Evolutionary conservation across 2,888 invertebrate genomes (phyloP), one percentile per base, ranked within the genome.

Genomic region (Yponomeuta sedellus): DNA sequence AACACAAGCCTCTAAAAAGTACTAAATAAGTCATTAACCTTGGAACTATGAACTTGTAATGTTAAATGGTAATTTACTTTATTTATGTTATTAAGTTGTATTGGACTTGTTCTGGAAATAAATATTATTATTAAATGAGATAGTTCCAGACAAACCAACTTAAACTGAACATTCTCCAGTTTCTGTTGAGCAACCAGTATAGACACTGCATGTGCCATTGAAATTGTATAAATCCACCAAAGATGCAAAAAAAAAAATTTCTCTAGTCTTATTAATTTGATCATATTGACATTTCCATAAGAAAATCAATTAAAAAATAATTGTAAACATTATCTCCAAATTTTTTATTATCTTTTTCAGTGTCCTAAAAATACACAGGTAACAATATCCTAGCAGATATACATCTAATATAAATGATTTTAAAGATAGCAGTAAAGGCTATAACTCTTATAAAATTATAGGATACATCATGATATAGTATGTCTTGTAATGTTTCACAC

Each of bases 361-460:
- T 22, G n/a, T 58, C 58, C 56, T 56, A 56, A 56, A 56, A 52
- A 52, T 52, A 52, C 44, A 52, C 16, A 52, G 44, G 44, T 58
- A 58, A 58, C 58, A 58, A 52, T 58, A 58, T 40, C 64, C 11
- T 52, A 52, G 39, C 11, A 44, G 61, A 28, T 34, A 34, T n/a
- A 59, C 16, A 25, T 61, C 25, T 63, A 63, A 63, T 63, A 63
- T 10, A 44, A 39, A 40, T 39, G 39, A 63, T 63, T 34, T 63
- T 63, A 22, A 12, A 52, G 44, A 52, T 63, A 63, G 63, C 63
- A 10, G 40, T 44, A 44, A 44, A 63, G 39, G 22, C 63, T 63
- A 63, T 74, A 79, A 81, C 78, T 85, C 86, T 82, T 86, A 87
- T 77, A 85, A 84, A 80, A 83, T 81, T 78, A 83, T 83, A 82